Base-by-base conservation (phyloP, 2,888 invertebrate species). In the Coenonympha glycerion region DNA sequence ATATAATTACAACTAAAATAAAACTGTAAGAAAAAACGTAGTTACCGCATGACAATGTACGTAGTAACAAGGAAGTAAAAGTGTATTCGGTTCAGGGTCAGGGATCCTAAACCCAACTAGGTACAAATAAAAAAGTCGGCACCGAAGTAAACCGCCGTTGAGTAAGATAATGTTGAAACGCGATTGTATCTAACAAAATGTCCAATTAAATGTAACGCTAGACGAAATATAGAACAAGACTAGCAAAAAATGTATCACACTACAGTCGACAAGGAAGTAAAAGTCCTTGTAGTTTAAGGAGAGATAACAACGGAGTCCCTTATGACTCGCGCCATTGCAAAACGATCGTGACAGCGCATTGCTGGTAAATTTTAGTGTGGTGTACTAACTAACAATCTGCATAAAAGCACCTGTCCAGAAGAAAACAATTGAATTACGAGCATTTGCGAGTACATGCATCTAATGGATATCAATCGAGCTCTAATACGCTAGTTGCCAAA, bases 61-160 rank as follows among this genome's bases (percentile, higher is more conserved):
- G 47, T 66, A 66, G 65, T 64, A 71, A 78, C 66, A 59, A 78
- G 83, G 83, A 85, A 83, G 80, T 82, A 79, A 81, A 76, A 82
- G 78, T 75, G 53, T 62, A 62, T 53, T 69, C 58, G 55, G 65
- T 68, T 72, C 80, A 83, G 74, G 83, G 83, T 64, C 71, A 48
- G 52, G 61, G 57, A 60, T 56, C 63, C 62, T 65, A 67, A 73
- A 13, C 28, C 64, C 64, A 73, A 66, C 69, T 58, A 64, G n/a
- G n/a, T 64, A 65, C 65, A 66, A 57, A 60, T 60, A 46, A 59
- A 59, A 59, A 51, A 5, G 41, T 39, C 47, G 28, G 41, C 49
- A 54, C 47, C 50, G 49, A 58, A 57, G 49, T 49, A 50, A 54
- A 55, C 60, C 64, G 63, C 58, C 56, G 59, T 67, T 63, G 56